Evolutionary conservation across 2,888 invertebrate species (phyloP).

Genomic region (Allygus modestus): DNA sequence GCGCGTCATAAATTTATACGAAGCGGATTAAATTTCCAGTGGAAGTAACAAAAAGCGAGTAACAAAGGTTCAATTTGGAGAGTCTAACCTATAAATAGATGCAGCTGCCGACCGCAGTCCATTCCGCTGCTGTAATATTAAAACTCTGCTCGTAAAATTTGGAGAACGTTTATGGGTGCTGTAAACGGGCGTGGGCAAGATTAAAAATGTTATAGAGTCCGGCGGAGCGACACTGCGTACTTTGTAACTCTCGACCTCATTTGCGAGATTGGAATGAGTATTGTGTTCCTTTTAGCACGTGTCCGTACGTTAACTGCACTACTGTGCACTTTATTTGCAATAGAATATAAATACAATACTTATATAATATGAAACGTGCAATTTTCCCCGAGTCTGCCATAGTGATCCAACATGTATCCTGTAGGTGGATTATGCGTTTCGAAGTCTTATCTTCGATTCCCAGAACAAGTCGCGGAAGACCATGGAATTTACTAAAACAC

Average conservation of each 20-base stretch:
- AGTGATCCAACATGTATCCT: no score
- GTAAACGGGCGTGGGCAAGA: conserved; percentile 61
- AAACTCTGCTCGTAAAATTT: conserved; percentile 63
- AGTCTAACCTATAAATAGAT: conserved; percentile 47
- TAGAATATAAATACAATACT: no score
- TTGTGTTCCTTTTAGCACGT: background rate
- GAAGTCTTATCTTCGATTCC: no score
- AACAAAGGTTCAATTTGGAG: conserved; percentile 50
- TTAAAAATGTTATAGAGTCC: conserved; percentile 62
- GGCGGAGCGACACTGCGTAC: conserved; percentile 16
- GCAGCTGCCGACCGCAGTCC: conserved; percentile 39
- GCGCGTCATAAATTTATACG: conserved; percentile 28
- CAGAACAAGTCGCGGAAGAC: no score
- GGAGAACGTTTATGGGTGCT: conserved; percentile 58
- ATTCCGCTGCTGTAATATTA: conserved; percentile 51
- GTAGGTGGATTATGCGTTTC: no score
- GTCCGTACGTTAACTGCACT: background rate
- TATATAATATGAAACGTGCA: no score
- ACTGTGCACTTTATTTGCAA: no score
- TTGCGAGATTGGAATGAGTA: background rate
- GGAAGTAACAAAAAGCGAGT: conserved; percentile 46
- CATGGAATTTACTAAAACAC: no score
- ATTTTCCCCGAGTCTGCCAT: no score
- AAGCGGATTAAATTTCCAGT: conserved; percentile 44
- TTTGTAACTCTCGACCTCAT: conserved; percentile 43